Evolutionary conservation across 1,140 invertebrate species (phyloP), one percentile per base, ranked within the genome.

Genomic region (Macrotrachela quadricornifera): DNA sequence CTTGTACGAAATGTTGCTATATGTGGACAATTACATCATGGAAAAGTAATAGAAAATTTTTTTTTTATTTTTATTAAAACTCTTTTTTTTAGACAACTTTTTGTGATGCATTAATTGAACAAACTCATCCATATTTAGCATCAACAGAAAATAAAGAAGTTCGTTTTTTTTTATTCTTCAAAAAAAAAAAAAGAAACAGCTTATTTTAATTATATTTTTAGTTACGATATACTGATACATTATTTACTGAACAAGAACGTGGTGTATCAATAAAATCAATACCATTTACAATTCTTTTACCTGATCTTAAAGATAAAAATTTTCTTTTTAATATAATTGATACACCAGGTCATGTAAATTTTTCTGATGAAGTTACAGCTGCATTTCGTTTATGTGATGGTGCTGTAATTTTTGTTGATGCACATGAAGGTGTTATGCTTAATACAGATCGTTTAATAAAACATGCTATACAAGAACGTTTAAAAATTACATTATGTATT

Each of bases 271-370:
- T 92, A 15, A 99, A 99, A 74, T 79, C 87, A 0, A 86, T 82
- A 46, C 94, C 94, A 0, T 80, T 97, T 0, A 94, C 90, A 0
- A 69, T 99, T 1, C 77, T 99, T 0, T 67, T 97, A 51, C 87
- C 85, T 63, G 87, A 95, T 69, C 79, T 87, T 0, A 85, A 85
- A 63, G 80, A 80, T 17, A 97, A 97, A 68, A 94, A 86, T 14
- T 92, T 82, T 71, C 71, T 97, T 14, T 73, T 97, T 53, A 97
- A 99, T 65, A 78, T 97, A 53, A 87, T 95, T 67, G 92, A 97
- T 64, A 95, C 92, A 2, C 90, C 91, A n/a, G 88, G 77, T 17
- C 94, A 99, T 74, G 91, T 99, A 0, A 99, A 99, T 67, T 99
- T 99, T 66, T 96, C 91, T 17, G 94, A 99, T 73, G 94, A 99